Evolutionary conservation across 2,113 vertebrate species (phyloP), one percentile per base, ranked within the genome.

Genomic region (Nestor notabilis): DNA sequence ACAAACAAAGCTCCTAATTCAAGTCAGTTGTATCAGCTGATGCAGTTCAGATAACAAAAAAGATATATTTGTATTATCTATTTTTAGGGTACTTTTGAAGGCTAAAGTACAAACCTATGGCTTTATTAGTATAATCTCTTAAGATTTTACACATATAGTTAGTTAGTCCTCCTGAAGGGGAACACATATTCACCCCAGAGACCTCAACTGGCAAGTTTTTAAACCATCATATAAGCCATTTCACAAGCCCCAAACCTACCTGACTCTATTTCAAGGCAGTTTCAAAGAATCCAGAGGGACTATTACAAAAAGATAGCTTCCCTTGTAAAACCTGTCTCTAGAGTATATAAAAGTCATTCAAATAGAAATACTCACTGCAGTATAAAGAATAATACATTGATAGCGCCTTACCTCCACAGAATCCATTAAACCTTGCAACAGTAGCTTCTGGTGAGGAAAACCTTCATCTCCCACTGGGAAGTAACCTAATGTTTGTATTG

Each of bases 391-490:
- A 92, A 84, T 53, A 82, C 25, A 92, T 20, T 70, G 66, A 87
- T 61, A 92, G 71, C 71, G 29, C 25, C 98, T 97, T 85, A 99
- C 99, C 99, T 99, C 99, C 75, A 99, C 99, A 80, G 99, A 99
- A 97, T 99, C 99, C 99, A 99, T 99, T 84, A 99, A 99, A 83
- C 99, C 99, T 96, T 99, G 99, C 95, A 99, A 96, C 70, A 99
- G 97, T 60, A 99, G 99, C 91, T 99, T 99, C 98, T 99, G 99
- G 83, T 99, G 98, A 55, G 99, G 99, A 97, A 99, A 99, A 92
- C 98, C 98, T 95, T 98, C 98, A 96, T 99, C 99, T 92, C 99
- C 99, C 86, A 99, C 99, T 44, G 99, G 98, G n/a, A 99, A 98
- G 96, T 99, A 99, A 27, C 99, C 99, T 88, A 99, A 93, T 2